These are phyloP conservation scores for Tychaedon coryphoeus DNA, from an alignment of 2,113 vertebrate genomes.

Conservation along the genomic window DNA sequence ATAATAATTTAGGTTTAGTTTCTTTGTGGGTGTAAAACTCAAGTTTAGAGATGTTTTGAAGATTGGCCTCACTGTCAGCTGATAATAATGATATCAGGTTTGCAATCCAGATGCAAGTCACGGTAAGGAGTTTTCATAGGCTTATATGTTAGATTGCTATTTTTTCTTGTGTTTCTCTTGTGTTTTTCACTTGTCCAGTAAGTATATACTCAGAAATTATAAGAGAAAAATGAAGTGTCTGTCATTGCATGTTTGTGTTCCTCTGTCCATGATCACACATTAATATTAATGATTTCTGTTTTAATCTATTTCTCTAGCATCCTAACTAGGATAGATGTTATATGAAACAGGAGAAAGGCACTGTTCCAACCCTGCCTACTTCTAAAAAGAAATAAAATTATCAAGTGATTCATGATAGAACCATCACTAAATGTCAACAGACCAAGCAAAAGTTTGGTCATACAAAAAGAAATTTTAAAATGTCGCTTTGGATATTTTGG, in stretches of 20 bases:
- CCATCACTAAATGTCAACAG: background rate
- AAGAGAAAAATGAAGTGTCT: background rate
- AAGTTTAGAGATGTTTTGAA: background rate
- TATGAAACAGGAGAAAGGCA: background rate
- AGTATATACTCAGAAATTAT: background rate
- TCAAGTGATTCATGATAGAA: background rate
- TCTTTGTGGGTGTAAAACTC: background rate
- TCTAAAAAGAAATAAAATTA: background rate
- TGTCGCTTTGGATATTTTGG: background rate
- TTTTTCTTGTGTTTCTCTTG: background rate
- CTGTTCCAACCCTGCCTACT: background rate
- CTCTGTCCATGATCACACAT: background rate
- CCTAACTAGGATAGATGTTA: background rate
- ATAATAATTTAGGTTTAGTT: background rate
- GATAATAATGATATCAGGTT: background rate
- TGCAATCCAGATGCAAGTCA: background rate
- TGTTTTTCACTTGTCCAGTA: background rate
- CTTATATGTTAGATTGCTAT: background rate
- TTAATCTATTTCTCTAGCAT: background rate
- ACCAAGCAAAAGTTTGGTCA: background rate
- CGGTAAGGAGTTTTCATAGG: background rate
- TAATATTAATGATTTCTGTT: background rate
- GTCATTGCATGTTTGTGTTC: background rate
- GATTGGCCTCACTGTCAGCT: fast-evolving
- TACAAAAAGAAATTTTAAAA: background rate